A percentile compares a stretch with the other conserved stretches of the same genome.
Conservation (phyloP, 2,888 invertebrate genomes). For the Candidula unifasciata region DNA sequence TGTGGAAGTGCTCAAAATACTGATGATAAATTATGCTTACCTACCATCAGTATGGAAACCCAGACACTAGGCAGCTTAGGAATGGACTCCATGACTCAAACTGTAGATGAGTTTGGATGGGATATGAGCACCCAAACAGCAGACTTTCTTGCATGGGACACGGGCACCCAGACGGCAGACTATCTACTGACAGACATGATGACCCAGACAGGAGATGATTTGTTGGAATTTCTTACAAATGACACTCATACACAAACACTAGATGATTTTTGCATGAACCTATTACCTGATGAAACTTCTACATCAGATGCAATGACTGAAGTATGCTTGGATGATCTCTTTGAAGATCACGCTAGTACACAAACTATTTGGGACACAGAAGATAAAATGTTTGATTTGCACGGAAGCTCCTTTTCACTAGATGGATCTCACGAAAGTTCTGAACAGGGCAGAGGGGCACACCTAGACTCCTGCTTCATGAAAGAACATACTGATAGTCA, state of each 20-base stretch:
- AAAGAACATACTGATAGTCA: background rate
- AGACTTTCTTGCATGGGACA: conserved; percentile 26
- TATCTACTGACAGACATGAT: conserved; percentile 42
- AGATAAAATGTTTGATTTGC: background rate
- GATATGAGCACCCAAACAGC: conserved; percentile 39
- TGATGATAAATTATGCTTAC: background rate
- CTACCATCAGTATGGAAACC: conserved; percentile 39
- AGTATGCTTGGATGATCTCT: background rate
- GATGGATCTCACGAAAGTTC: background rate
- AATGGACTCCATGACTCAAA: conserved; percentile 42
- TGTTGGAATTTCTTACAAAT: conserved; percentile 40
- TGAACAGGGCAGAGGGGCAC: too few species aligned
- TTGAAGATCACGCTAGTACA: conserved; percentile 40
- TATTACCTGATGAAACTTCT: background rate
- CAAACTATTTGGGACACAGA: conserved; percentile 30
- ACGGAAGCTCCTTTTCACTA: conserved; percentile 9
- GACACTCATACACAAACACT: conserved; percentile 41
- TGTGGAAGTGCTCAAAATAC: background rate
- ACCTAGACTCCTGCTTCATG: background rate
- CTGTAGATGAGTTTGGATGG: conserved; percentile 21
- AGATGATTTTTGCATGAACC: conserved; percentile 31
- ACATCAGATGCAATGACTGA: background rate
- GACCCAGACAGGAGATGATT: conserved; percentile 49
- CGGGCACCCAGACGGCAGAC: conserved; percentile 33
- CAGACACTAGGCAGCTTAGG: conserved; percentile 35